Conservation (phyloP, 2,888 invertebrate species). For the Cheilosia vulpina region DNA sequence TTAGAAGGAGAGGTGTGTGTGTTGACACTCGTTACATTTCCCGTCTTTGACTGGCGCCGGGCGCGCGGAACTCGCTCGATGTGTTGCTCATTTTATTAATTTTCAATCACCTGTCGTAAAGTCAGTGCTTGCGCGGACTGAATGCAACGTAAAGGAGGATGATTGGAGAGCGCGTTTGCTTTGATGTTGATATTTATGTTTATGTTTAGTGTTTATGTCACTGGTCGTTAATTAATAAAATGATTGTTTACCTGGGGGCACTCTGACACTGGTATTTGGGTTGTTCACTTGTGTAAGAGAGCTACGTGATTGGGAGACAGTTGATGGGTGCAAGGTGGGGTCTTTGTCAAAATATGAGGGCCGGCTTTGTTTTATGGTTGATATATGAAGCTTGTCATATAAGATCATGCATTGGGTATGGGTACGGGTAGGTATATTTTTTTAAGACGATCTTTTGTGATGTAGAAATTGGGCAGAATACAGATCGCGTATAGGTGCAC, state of each 20-base stretch:
- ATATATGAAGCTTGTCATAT: conserved; percentile 28
- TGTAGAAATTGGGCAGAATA: neutral
- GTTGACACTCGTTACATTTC: conserved; percentile 41
- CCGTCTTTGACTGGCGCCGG: neutral
- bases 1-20: conserved; percentile 21
- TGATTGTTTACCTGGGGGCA: conserved; percentile 46
- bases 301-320: neutral
- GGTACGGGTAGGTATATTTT: neutral
- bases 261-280: conserved; percentile 20
- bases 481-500: neutral
- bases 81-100: conserved; percentile 54
- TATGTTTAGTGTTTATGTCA: conserved; percentile 50
- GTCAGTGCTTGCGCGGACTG: conserved; percentile 2
- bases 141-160: conserved; percentile 25
- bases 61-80: neutral
- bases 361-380: conserved; percentile 22
- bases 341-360: neutral
- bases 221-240: conserved; percentile 64
- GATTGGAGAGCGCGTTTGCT: conserved; percentile 18
- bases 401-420: neutral
- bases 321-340: neutral
- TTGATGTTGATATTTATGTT: conserved; percentile 47
- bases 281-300: conserved; percentile 8
- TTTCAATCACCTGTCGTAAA: conserved; percentile 70
- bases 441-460: neutral